phyloP scores from a whole-genome alignment of 53 echinoderm and acorn worm species.

The Patiria pectinifera region DNA sequence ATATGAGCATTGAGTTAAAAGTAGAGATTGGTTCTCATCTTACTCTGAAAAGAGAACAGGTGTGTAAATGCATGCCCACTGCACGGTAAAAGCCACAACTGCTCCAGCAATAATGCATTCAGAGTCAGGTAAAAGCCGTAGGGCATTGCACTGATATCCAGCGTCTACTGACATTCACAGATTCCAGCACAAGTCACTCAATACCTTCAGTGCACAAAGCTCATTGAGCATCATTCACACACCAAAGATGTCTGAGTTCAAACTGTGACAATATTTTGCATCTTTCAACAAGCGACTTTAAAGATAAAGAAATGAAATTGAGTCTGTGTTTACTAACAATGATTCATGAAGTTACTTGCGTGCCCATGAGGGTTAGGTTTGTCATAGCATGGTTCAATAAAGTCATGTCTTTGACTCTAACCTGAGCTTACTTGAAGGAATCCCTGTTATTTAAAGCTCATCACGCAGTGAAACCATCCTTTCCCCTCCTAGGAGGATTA shows the following conservation, averaged over 20 bases:
- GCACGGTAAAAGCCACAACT: too few species aligned
- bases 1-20: too few species aligned
- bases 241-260: background rate
- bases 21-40: too few species aligned
- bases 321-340: background rate
- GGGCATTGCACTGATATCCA: too few species aligned
- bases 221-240: background rate
- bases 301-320: background rate
- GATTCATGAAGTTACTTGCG: background rate
- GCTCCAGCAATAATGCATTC: too few species aligned
- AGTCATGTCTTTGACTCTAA: background rate
- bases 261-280: background rate
- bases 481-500: conserved; percentile 20
- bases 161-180: too few species aligned
- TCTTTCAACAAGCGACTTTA: background rate
- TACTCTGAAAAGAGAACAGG: too few species aligned
- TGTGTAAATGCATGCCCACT: too few species aligned
- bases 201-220: background rate
- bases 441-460: background rate
- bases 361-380: background rate
- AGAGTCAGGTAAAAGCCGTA: too few species aligned
- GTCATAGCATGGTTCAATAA: background rate
- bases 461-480: background rate
- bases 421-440: background rate
- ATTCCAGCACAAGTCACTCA: too few species aligned